phyloP scores from a whole-genome alignment of 1,140 invertebrate species.

The Ostrea denselamellosa region DNA sequence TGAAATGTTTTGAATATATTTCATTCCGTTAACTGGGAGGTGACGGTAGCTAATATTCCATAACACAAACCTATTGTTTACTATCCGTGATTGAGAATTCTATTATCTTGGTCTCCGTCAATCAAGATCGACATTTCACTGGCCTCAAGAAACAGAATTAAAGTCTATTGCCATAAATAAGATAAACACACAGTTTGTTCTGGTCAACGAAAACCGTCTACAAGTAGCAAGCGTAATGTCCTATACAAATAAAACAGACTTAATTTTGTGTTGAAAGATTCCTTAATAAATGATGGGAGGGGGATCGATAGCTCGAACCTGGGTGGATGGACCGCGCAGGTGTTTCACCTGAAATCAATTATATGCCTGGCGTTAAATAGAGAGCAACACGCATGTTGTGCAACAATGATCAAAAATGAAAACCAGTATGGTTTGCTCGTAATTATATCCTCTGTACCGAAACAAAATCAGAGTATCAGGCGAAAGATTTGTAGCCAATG shows the following conservation, averaged over 20 bases:
- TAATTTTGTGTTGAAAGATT: conserved; percentile 19
- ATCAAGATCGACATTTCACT: conserved; percentile 22
- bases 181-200: conserved; percentile 30
- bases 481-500: too few species aligned
- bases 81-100: conserved; percentile 32
- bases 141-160: conserved; percentile 1
- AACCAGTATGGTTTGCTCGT: neutral
- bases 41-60: conserved; percentile 26
- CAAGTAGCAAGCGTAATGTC: conserved; percentile 7
- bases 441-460: neutral
- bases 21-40: conserved; percentile 4
- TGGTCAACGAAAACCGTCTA: neutral
- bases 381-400: neutral
- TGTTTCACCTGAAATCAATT: conserved; percentile 35
- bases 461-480: neutral
- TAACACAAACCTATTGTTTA: conserved; percentile 4
- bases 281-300: neutral
- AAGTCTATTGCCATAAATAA: conserved; percentile 34
- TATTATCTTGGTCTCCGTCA: conserved; percentile 5
- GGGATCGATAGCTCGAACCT: conserved; percentile 18
- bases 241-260: conserved; percentile 1
- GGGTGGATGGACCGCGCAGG: conserved; percentile 13
- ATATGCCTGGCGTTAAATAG: conserved; percentile 7
- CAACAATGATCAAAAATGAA: neutral
- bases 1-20: conserved; percentile 27